phyloP scores from a whole-genome alignment of 2,888 invertebrate species.

The Griposia aprilina region DNA sequence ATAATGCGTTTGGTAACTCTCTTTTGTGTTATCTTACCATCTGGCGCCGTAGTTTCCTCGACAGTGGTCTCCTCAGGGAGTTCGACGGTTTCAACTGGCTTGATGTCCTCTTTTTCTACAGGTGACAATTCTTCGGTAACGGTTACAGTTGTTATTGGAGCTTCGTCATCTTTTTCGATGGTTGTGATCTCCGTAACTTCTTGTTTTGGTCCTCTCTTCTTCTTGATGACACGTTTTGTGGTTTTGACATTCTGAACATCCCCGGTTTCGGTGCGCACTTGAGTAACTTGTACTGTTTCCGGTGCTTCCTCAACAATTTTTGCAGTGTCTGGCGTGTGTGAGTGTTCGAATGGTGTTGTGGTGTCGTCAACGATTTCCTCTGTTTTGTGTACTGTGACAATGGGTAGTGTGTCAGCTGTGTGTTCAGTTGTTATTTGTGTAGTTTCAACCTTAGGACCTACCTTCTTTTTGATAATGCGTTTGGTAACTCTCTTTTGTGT shows the following conservation, averaged over 20 bases:
- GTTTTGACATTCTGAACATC: slow-evolving; percentile 73
- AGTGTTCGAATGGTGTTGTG: too few species aligned
- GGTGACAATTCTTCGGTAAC: slow-evolving; percentile 29
- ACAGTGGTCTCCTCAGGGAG: slow-evolving; percentile 64
- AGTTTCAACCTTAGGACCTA: too few species aligned
- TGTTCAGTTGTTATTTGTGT: too few species aligned
- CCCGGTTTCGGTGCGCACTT: slow-evolving; percentile 49
- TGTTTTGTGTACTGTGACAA: too few species aligned
- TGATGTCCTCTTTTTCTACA: slow-evolving; percentile 41
- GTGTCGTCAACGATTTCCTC: too few species aligned
- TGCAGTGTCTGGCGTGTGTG: too few species aligned
- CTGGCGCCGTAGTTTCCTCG: slow-evolving; percentile 37
- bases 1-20: slow-evolving; percentile 67
- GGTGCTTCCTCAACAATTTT: background rate
- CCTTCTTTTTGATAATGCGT: too few species aligned
- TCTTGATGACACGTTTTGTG: slow-evolving; percentile 51
- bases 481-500: too few species aligned
- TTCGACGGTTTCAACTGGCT: slow-evolving; percentile 62
- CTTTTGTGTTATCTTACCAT: slow-evolving; percentile 58
- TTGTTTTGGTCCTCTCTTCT: slow-evolving; percentile 47
- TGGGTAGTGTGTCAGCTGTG: too few species aligned
- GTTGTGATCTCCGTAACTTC: slow-evolving; percentile 61
- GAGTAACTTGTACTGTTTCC: background rate
- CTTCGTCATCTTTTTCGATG: slow-evolving; percentile 57
- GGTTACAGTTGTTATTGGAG: slow-evolving; percentile 44